phyloP scores from a whole-genome alignment of 2,797 vertebrate genomes.

The Tinamus major region DNA sequence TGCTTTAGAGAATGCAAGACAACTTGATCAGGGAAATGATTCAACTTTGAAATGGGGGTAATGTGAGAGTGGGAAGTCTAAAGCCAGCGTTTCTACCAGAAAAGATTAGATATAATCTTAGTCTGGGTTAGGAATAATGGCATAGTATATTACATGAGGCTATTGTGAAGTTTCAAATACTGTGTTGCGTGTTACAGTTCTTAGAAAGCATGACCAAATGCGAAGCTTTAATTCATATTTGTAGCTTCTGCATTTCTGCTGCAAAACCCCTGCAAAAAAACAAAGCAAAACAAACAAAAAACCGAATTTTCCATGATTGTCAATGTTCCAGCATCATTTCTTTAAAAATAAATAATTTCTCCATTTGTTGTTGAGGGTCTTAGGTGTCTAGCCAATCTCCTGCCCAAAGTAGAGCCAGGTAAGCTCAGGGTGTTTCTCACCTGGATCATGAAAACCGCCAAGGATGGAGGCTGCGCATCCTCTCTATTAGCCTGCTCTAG shows the following conservation, averaged over 20 bases:
- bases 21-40: neutral
- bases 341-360: neutral
- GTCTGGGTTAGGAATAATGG: neutral
- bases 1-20: neutral
- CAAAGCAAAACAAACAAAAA: neutral
- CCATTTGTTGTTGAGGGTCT: rapidly evolving
- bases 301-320: rapidly evolving
- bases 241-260: neutral
- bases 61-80: neutral
- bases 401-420: neutral
- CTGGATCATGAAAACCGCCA: rapidly evolving
- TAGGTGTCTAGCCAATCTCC: neutral
- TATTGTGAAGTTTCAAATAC: neutral
- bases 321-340: neutral
- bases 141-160: neutral
- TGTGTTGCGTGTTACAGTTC: neutral
- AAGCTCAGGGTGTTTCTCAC: neutral
- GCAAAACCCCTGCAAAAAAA: too few relatives aligned
- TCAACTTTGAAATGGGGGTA: neutral
- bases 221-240: neutral
- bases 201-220: neutral
- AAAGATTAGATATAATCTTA: neutral
- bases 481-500: neutral
- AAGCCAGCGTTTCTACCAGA: neutral
- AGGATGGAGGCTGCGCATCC: neutral